A percentile compares a stretch with the other conserved stretches of the same genome.
Conservation (phyloP, 1,140 invertebrate genomes). For the Papilio dardanus region DNA sequence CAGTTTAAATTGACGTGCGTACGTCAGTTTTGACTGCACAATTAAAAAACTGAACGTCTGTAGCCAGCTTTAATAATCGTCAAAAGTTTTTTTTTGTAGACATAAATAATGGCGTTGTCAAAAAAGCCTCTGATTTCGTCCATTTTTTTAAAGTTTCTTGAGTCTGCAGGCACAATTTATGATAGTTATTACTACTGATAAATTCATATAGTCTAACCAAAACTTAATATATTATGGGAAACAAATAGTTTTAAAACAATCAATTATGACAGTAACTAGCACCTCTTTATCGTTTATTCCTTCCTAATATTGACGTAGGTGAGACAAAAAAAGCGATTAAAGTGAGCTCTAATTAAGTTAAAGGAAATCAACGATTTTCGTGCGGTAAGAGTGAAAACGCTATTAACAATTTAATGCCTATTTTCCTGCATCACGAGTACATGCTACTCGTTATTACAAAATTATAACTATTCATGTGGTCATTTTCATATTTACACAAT, state of each 20-base stretch:
- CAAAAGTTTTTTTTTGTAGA: too few species aligned
- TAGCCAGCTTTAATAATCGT: too few species aligned
- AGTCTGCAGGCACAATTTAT: too few species aligned
- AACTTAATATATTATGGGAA: not conserved
- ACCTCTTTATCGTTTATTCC: not conserved
- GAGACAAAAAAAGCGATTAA: not conserved
- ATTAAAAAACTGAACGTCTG: too few species aligned
- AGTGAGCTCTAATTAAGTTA: not conserved
- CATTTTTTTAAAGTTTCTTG: too few species aligned
- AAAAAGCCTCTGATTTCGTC: too few species aligned
- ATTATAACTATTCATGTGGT: too few species aligned
- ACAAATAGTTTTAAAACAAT: not conserved
- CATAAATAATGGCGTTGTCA: too few species aligned
- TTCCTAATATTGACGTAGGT: not conserved
- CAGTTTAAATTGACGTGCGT: too few species aligned
- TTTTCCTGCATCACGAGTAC: not conserved
- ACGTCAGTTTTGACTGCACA: too few species aligned
- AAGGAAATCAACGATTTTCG: not conserved
- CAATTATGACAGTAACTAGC: not conserved
- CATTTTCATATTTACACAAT: not conserved
- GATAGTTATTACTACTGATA: too few species aligned
- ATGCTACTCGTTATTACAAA: not conserved
- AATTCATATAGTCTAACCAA: not conserved
- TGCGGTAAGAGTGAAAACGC: not conserved
- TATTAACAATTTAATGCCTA: not conserved